Base-by-base conservation (phyloP, 2,888 invertebrate species). In the Ametastegia equiseti region DNA sequence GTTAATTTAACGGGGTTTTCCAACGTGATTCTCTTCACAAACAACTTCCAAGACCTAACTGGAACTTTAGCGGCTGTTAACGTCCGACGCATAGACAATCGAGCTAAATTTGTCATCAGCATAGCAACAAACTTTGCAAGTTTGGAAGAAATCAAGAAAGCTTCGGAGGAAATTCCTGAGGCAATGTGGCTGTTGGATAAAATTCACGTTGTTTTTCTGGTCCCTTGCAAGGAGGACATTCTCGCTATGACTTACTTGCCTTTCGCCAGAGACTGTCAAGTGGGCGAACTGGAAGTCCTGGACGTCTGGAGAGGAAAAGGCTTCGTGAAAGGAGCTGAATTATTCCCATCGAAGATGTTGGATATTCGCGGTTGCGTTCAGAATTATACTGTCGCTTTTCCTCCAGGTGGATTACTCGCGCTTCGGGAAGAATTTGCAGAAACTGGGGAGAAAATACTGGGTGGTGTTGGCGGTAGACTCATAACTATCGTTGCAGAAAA, bases 181-280 rank as follows among this genome's bases (percentile, higher is more conserved):
- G 67, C 36, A 36, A 45, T 67, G 67, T 67, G 67, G 67, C 47
- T 36, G 27, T 19, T 67, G 36, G 50, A 80, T 36, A 79, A 79
- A 30, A 15, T 19, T 13, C n/a, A 27, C 3, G 79, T 63, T 7
- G 6, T 79, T 13, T 63, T 19, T 11, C 63, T 79, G 7, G 79
- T 71, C 7, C 30, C 75, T 54, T 80, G 80, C 13, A 47, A n/a
- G 6, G 15, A 42, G 7, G 67, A 69, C 42, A 67, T 67, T 23
- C 19, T 67, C 63, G 60, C 30, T 4, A 79, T 42, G 60, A 79
- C 63, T 11, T 71, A 45, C 27, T 47, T 71, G 7, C 30, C 71
- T 15, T 71, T 71, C n/a, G 42, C 71, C 15, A 71, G 42, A 47
- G 30, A 71, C 45, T 71, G 71, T 30, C 71, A 45, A 47, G 47